Evolutionary conservation across 1,140 invertebrate genomes (phyloP), one percentile per base, ranked within the genome.

Genomic region (Antheraea pernyi): DNA sequence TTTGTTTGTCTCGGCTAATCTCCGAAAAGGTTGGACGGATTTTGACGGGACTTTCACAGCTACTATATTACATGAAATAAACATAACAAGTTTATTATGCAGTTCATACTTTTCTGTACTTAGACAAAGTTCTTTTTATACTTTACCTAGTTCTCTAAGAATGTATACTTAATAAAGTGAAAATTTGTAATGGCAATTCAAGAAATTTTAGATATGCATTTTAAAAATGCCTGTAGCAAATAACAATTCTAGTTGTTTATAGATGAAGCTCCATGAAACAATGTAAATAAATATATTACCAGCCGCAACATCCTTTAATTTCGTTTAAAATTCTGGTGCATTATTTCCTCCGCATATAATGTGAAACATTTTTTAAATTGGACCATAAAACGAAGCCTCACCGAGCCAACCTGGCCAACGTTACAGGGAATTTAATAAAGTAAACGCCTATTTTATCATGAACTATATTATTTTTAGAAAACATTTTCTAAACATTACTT

Each of bases 351-450:
- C 74, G 71, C 77, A 80, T 78, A 86, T 87, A 87, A 89, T 86
- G 82, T 83, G 77, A 84, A 86, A 84, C 82, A 86, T 86, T 86
- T 89, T 88, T 91, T 86, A 87, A 91, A 91, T 85, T 87, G 84
- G 79, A 78, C 82, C 78, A 91, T 91, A 91, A 91, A 88, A 71
- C 77, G 79, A 85, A 84, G 82, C 76, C 80, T 85, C 80, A 77
- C 74, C 73, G 75, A 80, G 81, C 77, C 62, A 81, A 83, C 80
- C 80, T 83, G 79, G 82, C 79, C 78, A 82, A 77, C 79, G 77
- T 60, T 72, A 78, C 69, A 77, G 72, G 67, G 79, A 89, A 88
- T 89, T 91, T 91, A 91, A 91, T 89, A 88, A 89, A 84, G 86
- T 81, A 82, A 65, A 85, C 77, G 68, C 78, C 72, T 84, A 84